Conservation (phyloP, 2,797 vertebrate species). For the Lates japonicus region DNA sequence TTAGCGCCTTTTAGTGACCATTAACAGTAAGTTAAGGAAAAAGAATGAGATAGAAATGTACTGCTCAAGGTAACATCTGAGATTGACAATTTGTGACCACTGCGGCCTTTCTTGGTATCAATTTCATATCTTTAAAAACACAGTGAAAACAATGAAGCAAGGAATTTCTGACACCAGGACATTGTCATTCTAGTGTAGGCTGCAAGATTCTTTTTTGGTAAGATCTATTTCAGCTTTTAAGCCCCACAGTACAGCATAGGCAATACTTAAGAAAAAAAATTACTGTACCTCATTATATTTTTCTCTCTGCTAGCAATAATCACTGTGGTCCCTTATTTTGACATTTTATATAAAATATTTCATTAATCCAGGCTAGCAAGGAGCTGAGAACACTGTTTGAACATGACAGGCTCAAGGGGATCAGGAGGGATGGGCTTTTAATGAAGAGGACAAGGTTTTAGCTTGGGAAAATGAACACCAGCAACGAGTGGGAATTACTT, state of each 20-base stretch:
- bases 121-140: background rate
- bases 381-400: slow-evolving; percentile 71
- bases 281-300: slow-evolving; percentile 43
- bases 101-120: background rate
- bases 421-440: slow-evolving; percentile 70
- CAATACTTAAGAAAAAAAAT: background rate
- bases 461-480: slow-evolving; percentile 68
- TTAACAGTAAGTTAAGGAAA: background rate
- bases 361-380: slow-evolving; percentile 71
- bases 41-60: background rate
- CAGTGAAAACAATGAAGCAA: background rate
- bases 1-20: background rate
- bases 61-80: background rate
- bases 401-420: slow-evolving; percentile 74
- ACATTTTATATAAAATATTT: slow-evolving; percentile 74
- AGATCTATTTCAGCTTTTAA: slow-evolving; percentile 15
- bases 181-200: slow-evolving; percentile 2
- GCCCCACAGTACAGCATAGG: background rate
- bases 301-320: slow-evolving; percentile 50
- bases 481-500: slow-evolving; percentile 75
- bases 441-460: slow-evolving; percentile 80
- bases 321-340: slow-evolving; percentile 67
- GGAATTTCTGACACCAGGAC: background rate
- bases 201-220: slow-evolving; percentile 11
- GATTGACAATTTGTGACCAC: background rate